A percentile compares a stretch with the other conserved stretches of the same genome.
Conservation (phyloP, 2,797 vertebrate genomes). For the Scyliorhinus canicula region DNA sequence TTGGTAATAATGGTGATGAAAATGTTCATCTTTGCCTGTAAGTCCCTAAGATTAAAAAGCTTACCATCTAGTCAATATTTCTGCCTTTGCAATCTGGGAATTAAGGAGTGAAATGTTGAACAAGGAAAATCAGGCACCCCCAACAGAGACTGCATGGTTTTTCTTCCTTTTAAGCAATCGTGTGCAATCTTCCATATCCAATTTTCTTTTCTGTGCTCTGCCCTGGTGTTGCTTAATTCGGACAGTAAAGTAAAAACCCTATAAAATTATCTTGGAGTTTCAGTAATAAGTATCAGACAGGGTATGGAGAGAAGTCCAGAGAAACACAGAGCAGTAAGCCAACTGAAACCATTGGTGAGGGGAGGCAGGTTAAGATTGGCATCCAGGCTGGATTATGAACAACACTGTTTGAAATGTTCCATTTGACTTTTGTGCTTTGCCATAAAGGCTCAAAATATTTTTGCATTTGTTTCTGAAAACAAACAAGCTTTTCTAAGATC, state of each 20-base stretch:
- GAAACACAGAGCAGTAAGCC: neutral
- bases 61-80: neutral
- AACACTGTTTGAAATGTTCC: neutral
- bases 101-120: neutral
- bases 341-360: neutral
- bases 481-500: neutral
- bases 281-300: slow-evolving; percentile 17
- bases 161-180: neutral
- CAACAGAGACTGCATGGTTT: neutral
- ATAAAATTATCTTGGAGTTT: neutral
- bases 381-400: neutral
- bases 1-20: neutral
- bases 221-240: neutral
- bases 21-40: neutral
- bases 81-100: neutral
- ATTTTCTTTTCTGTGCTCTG: neutral
- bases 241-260: neutral
- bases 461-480: neutral
- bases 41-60: neutral
- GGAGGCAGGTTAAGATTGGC: neutral
- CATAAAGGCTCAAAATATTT: slow-evolving; percentile 1
- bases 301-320: neutral
- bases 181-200: neutral
- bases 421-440: neutral
- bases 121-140: neutral